Base-by-base conservation (phyloP, 2,888 invertebrate genomes). In the Nomada goodeniana region DNA sequence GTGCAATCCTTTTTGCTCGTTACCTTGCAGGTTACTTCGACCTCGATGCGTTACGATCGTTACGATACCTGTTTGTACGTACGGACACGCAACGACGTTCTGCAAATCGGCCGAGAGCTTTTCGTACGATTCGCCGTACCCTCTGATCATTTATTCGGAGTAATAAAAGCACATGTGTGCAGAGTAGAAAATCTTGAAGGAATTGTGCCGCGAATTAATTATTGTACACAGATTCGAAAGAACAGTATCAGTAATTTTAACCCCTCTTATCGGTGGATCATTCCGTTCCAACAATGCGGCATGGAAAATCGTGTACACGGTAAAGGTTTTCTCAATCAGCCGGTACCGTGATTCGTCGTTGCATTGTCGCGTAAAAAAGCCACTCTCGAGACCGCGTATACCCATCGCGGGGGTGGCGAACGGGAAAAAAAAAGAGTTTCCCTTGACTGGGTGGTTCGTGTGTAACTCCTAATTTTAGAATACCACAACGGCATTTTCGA, bases 1-100 rank as follows among this genome's bases (percentile, higher is more conserved):
- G 93, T 82, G 88, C 87, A 86, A 89, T 91, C 89, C 90, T 92
- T 91, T 92, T 91, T 90, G 89, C 89, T 86, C 87, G 89, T 90
- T 90, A 89, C 89, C 88, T 89, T 89, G 82, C 87, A 80, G 87
- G 86, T 87, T 89, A 90, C 90, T 91, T 90, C 89, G 88, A 85
- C 85, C 84, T 83, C 87, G 82, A 85, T 88, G 87, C 84, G 85
- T 88, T 86, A 88, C 90, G 88, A 90, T 89, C 89, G 86, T 88
- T 90, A 86, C 90, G 89, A 89, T 88, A 88, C 81, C 84, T 83
- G 83, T 87, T 87, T 84, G 83, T 71, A 79, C 76, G 75, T 80
- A 74, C 57, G 70, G 65, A 53, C 70, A 61, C 76, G 74, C 80
- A 80, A 72, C 73, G 69, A 68, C 72, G 57, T 71, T 50, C 57